Evolutionary conservation across 2,113 vertebrate species (phyloP).

Genomic region (Cariama cristata): DNA sequence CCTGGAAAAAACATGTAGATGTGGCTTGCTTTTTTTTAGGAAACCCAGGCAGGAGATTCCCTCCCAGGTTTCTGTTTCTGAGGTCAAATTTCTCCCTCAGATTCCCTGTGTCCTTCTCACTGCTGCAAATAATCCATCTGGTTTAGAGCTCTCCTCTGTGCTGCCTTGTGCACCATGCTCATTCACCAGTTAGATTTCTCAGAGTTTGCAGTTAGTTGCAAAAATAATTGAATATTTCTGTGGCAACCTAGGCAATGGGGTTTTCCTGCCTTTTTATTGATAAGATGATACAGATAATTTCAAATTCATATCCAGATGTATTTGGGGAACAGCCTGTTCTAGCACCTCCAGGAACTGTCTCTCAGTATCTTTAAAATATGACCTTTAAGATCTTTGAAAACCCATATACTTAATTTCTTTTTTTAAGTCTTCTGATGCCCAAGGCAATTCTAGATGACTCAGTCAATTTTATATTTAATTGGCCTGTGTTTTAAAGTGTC

Average conservation of each 20-base stretch:
- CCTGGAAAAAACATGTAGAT: background rate
- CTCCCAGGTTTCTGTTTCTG: background rate
- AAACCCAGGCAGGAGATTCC: background rate
- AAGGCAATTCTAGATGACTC: background rate
- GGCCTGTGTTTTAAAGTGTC: background rate
- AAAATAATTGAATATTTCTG: background rate
- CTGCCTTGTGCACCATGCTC: background rate
- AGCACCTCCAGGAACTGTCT: background rate
- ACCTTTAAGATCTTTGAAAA: background rate
- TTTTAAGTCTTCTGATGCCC: background rate
- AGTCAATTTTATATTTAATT: background rate
- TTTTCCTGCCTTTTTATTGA: background rate
- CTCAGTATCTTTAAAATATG: background rate
- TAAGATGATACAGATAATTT: background rate
- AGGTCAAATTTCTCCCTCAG: background rate
- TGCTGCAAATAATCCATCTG: background rate
- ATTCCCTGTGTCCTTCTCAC: background rate
- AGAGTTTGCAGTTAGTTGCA: background rate
- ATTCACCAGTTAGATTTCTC: background rate
- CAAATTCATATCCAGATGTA: background rate
- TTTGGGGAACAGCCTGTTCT: background rate
- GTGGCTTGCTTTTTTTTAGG: background rate
- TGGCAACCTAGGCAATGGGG: background rate
- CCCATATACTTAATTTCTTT: background rate
- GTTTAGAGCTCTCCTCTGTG: background rate